Conservation (phyloP, 2,888 invertebrate genomes). For the Drosophila gaucha region DNA sequence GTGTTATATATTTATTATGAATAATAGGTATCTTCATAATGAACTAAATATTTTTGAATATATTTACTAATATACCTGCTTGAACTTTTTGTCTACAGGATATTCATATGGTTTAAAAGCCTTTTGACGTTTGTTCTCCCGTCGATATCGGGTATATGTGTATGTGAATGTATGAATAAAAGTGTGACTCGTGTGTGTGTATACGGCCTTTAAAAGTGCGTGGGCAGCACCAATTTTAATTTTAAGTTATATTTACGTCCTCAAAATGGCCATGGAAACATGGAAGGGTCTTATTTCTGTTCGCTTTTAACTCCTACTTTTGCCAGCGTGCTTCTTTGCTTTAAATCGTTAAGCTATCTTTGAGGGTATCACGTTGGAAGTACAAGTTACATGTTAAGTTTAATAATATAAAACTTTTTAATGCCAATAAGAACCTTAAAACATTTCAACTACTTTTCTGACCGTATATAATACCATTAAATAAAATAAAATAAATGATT, state of each 20-base stretch:
- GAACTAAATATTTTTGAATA: no score
- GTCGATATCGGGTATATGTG: constrained; percentile 1
- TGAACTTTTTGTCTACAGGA: not conserved
- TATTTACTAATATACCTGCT: constrained; percentile 4
- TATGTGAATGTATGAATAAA: not conserved
- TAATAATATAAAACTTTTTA: not conserved
- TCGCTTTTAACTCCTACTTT: constrained; percentile 24
- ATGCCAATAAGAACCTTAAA: not conserved
- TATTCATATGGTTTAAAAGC: constrained; percentile 12
- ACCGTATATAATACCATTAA: no score
- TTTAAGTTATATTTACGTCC: constrained; percentile 60
- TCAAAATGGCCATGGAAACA: constrained; percentile 56
- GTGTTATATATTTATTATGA: no score
- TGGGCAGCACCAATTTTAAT: constrained; percentile 60
- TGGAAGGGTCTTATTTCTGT: constrained; percentile 33
- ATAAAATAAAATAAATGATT: no score
- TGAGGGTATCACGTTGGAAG: not conserved
- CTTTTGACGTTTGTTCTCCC: constrained; percentile 30
- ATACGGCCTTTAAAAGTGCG: constrained; percentile 9
- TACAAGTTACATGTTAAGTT: not conserved
- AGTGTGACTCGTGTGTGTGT: constrained; percentile 5
- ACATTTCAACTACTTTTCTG: no score
- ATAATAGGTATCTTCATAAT: no score
- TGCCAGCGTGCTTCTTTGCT: not conserved
- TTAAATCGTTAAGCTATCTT: not conserved